These are phyloP conservation scores for Sphaerophoria rueppellii DNA, from an alignment of 2,888 invertebrate species.

Conservation along the genomic window DNA sequence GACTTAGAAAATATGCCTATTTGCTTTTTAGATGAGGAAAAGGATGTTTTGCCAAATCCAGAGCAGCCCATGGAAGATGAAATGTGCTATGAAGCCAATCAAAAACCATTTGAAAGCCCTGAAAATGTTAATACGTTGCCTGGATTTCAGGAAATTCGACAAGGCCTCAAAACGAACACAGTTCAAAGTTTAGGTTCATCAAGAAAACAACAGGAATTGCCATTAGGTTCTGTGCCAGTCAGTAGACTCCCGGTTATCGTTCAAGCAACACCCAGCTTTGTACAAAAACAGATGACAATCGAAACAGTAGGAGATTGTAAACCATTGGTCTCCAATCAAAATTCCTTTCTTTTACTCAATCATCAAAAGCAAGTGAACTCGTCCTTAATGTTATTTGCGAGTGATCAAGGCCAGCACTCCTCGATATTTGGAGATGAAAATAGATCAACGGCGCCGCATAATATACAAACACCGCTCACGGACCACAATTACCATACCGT, in stretches of 20 bases:
- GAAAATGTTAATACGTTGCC: background rate
- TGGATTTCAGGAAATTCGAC: conserved; percentile 1
- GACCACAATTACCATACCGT: too few species aligned
- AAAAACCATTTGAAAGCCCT: background rate
- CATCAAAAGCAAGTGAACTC: conserved; percentile 9
- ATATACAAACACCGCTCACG: too few species aligned
- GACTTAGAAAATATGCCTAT: conserved; percentile 18
- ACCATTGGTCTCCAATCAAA: background rate
- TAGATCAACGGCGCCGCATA: too few species aligned
- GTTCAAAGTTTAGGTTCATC: background rate
- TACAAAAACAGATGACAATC: background rate
- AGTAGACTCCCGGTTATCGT: background rate
- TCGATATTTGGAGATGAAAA: background rate
- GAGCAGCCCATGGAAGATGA: background rate
- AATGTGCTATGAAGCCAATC: background rate
- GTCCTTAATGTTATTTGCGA: too few species aligned
- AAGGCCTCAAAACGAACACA: background rate
- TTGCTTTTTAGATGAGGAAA: conserved; percentile 14
- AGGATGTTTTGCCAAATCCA: background rate
- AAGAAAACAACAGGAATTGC: too few species aligned
- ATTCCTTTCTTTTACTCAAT: background rate
- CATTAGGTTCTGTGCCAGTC: background rate
- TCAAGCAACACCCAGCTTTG: background rate
- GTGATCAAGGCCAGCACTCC: background rate
- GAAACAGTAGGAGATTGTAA: background rate